Percentiles rank a stretch among this genome's conserved stretches.
Conservation (phyloP, 1,140 invertebrate genomes). For the Bradysia coprophila region DNA sequence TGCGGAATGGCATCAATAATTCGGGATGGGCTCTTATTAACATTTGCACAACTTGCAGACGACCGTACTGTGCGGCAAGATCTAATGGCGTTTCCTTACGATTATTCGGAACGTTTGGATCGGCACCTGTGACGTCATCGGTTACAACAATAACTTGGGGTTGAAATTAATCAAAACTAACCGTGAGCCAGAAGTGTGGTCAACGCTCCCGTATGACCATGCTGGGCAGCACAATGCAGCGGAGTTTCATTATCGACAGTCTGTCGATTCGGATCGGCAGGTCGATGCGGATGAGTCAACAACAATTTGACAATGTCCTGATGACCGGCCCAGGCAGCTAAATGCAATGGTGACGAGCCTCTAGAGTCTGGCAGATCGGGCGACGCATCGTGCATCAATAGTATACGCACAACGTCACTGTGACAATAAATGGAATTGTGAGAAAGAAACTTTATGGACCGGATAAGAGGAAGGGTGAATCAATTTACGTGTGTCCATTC, state of each 20-base stretch:
- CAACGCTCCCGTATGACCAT: constrained; percentile 82
- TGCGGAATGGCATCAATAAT: constrained; percentile 46
- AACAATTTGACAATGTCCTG: constrained; percentile 63
- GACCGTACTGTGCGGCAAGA: constrained; percentile 78
- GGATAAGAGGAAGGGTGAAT: no score
- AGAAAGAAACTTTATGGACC: no score
- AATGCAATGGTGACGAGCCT: constrained; percentile 71
- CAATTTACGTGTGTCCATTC: constrained; percentile 82
- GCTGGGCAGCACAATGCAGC: constrained; percentile 85
- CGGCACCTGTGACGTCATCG: no score
- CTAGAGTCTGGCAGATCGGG: constrained; percentile 69
- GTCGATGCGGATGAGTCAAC: constrained; percentile 50
- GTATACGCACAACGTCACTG: constrained; percentile 72
- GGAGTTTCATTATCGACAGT: constrained; percentile 88
- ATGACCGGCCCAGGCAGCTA: constrained; percentile 80
- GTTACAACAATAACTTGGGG: no score
- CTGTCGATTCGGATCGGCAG: constrained; percentile 68
- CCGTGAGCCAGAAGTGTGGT: constrained; percentile 64
- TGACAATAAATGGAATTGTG: constrained; percentile 9
- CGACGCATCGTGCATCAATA: constrained; percentile 76
- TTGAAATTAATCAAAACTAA: no score
- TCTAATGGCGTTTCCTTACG: constrained; percentile 84
- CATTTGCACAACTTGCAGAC: constrained; percentile 70
- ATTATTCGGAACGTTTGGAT: constrained; percentile 76
- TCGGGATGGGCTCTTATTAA: constrained; percentile 63